These are phyloP conservation scores for Procavia capensis DNA, from an alignment of 2,113 vertebrate genomes.

Conservation along the genomic window DNA sequence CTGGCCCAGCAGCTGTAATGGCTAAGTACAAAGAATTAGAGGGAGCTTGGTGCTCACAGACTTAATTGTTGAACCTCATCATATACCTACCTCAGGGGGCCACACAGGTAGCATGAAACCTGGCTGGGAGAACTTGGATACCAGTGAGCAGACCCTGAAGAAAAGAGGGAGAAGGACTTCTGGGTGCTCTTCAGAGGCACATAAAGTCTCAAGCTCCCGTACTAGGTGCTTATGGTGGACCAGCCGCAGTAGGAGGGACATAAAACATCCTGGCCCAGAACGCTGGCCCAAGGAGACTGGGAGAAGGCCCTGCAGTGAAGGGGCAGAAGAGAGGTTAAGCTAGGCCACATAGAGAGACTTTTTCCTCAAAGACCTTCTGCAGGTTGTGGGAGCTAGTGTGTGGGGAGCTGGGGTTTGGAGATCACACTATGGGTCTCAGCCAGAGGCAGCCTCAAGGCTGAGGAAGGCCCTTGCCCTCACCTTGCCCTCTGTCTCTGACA, in stretches of 20 bases:
- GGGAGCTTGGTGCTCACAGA: neutral
- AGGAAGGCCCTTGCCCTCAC: neutral
- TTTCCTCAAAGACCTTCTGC: neutral
- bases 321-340: rapidly evolving
- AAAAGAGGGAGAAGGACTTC: neutral
- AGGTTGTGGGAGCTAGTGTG: rapidly evolving
- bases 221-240: neutral
- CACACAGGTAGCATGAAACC: rapidly evolving
- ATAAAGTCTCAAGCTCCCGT: rapidly evolving
- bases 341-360: neutral
- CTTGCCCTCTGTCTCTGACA: neutral
- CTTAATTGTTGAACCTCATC: no score
- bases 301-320: neutral
- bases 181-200: rapidly evolving
- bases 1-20: rapidly evolving
- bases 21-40: no score
- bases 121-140: neutral
- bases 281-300: neutral
- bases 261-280: neutral
- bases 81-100: rapidly evolving
- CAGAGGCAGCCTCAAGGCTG: rapidly evolving
- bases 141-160: neutral
- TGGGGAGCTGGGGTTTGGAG: rapidly evolving
- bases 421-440: rapidly evolving
- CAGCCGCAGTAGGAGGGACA: neutral